A percentile compares a stretch with the other conserved stretches of the same genome.
These are phyloP conservation scores for Pipistrellus pygmaeus DNA, from an alignment of 2,797 vertebrate genomes.

Conservation along the genomic window DNA sequence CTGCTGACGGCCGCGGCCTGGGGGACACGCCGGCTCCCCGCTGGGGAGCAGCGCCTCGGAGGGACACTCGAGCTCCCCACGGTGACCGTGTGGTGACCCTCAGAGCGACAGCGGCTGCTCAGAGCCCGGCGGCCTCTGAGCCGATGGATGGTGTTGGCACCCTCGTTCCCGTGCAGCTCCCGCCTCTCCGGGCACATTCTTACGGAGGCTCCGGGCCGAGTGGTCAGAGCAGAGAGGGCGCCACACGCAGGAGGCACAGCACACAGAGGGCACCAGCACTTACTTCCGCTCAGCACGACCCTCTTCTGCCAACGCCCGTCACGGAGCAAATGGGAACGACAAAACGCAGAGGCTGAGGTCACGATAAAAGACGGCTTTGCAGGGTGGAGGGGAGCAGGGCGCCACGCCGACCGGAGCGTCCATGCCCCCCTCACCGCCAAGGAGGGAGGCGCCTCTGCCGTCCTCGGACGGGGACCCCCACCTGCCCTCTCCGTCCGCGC, in stretches of 20 bases:
- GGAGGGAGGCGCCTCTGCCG: not conserved
- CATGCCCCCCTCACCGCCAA: accelerated
- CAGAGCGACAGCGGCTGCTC: not conserved
- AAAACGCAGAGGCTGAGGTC: constrained; percentile 85
- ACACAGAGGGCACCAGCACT: constrained; percentile 81
- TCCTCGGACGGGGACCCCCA: too few species aligned
- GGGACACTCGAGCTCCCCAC: too few species aligned
- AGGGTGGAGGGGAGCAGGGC: constrained; percentile 49
- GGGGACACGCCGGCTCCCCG: too few species aligned
- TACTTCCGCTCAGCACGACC: constrained; percentile 86
- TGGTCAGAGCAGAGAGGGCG: not conserved
- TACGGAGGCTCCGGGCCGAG: too few species aligned
- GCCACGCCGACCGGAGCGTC: accelerated
- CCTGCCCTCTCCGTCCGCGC: not conserved
- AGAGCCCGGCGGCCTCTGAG: not conserved
- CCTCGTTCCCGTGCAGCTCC: not conserved
- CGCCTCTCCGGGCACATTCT: too few species aligned
- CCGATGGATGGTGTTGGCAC: not conserved
- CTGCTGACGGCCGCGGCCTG: too few species aligned
- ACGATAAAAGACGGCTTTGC: constrained; percentile 19
- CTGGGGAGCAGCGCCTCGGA: not conserved
- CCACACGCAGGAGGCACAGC: constrained; percentile 18
- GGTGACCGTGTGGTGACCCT: not conserved
- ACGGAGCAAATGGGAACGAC: constrained; percentile 87
- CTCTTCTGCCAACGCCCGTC: constrained; percentile 87